Percentiles rank a stretch among this genome's conserved stretches.
Evolutionary conservation across 2,113 vertebrate species (phyloP).

Genomic region (Azemiops feae): DNA sequence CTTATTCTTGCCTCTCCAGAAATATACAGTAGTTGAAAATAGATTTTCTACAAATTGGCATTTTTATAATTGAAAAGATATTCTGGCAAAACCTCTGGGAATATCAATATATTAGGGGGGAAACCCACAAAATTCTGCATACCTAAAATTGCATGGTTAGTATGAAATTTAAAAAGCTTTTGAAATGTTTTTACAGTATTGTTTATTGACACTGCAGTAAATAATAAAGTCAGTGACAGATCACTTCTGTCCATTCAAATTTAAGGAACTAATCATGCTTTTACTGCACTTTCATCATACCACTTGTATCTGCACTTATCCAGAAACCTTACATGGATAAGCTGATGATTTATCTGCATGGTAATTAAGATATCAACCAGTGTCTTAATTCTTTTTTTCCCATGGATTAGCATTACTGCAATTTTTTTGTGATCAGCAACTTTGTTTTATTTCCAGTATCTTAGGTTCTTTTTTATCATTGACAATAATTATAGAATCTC

Average conservation of each 20-base stretch:
- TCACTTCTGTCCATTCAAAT: not conserved
- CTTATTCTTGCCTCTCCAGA: not conserved
- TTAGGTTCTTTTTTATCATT: not conserved
- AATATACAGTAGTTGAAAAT: not conserved
- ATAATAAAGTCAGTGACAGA: not conserved
- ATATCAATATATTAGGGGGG: not conserved
- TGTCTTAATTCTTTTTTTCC: not conserved
- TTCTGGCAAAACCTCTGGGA: not conserved
- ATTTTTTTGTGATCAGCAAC: not conserved
- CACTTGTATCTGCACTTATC: not conserved
- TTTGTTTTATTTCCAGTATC: not conserved
- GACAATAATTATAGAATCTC: not conserved
- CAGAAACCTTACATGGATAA: not conserved
- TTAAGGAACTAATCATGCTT: not conserved
- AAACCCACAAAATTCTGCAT: not conserved
- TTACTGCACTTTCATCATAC: not conserved
- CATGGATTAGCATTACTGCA: not conserved
- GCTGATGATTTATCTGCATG: not conserved
- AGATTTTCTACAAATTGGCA: not conserved
- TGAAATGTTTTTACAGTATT: not conserved
- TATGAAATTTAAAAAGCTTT: not conserved
- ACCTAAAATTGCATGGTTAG: not conserved
- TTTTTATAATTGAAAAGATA: not conserved
- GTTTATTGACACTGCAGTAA: not conserved
- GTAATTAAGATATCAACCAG: not conserved